Base-by-base conservation (phyloP, 2,888 invertebrate species). In the Physocephala rufipes region DNA sequence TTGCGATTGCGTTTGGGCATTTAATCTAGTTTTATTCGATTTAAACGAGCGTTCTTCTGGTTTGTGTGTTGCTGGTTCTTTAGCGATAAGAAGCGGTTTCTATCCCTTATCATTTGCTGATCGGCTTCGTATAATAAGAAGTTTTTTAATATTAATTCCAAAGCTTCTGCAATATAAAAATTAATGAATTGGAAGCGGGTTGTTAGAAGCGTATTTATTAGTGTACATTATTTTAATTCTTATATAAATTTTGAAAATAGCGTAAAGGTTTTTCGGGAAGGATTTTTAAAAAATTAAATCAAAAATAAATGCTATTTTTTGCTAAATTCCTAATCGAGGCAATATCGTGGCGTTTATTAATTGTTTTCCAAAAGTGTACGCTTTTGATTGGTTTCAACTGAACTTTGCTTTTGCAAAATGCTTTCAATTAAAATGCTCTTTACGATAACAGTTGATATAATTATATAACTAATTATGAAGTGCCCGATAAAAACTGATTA, bases 281-380 rank as follows among this genome's bases (percentile, higher is more conserved):
- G 15, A 45, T n/a, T n/a, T 49, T 49, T n/a, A 5, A 49, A 49
- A 49, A 12, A 49, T 13, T 4, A 49, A 49, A 49, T 49, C 16
- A 49, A 49, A 49, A 49, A 49, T n/a, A 49, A n/a, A 49, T 13
- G 19, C 5, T 13, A 49, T 58, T 58, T 28, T 2, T 28, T 28
- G 36, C 4, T 26, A 58, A 12, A 19, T 55, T 55, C 15, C 12
- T n/a, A 49, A 58, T 21, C 9, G 16, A 15, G 58, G 58, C 58
- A 58, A 58, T 58, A 58, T 58, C 28, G 58, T 58, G 58, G 58
- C 58, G 58, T 58, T 58, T 58, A 13, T 53, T 53, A 28, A 28
- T 58, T 58, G 2, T 49, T 13, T 58, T 58, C 5, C 5, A 36
- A 36, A 36, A 36, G 36, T 36, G 36, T 36, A 36, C 36, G 36